Conservation (phyloP, 2,888 invertebrate genomes). For the Serripes groenlandicus region DNA sequence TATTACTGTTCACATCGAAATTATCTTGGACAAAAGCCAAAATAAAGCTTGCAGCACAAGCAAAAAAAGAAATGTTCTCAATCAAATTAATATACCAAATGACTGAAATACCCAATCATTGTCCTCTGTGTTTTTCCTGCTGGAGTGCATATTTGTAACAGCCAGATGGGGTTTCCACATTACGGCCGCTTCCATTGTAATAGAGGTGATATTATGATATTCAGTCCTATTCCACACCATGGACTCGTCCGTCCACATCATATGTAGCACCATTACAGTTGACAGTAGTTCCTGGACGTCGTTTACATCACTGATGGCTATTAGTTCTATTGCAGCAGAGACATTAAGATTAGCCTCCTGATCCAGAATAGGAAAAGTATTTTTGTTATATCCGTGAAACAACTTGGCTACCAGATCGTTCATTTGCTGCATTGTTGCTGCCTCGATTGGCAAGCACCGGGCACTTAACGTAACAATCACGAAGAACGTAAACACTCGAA, state of each 20-base stretch:
- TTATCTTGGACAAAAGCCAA: too few species aligned
- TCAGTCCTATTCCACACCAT: neutral
- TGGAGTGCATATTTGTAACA: neutral
- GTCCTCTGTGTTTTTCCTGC: neutral
- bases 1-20: too few species aligned
- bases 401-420: neutral
- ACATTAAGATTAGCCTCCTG: neutral
- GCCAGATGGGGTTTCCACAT: conserved; percentile 2
- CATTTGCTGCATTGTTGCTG: neutral
- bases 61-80: too few species aligned
- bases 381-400: neutral
- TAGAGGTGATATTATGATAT: neutral
- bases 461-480: too few species aligned
- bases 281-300: neutral
- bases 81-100: too few species aligned
- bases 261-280: neutral
- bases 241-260: neutral
- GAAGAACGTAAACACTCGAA: too few species aligned
- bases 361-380: neutral
- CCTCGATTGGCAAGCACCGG: too few species aligned
- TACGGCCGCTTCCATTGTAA: neutral
- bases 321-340: neutral
- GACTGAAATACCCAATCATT: neutral
- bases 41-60: too few species aligned
- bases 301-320: neutral